Conservation (phyloP, 2,888 invertebrate species). For the Trissolcus japonicus region DNA sequence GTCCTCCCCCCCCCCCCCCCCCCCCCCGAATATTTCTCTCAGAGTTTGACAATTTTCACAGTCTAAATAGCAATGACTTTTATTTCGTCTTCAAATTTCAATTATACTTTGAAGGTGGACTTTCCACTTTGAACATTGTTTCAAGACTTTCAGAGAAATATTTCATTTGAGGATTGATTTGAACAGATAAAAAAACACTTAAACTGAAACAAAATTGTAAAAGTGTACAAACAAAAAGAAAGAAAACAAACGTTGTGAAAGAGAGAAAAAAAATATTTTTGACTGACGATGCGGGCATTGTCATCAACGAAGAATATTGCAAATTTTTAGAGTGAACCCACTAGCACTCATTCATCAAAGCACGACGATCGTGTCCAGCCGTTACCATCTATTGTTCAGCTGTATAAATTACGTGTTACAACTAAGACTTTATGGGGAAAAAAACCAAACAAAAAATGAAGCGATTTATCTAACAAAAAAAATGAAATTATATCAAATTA, state of each 20-base stretch:
- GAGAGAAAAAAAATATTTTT: constrained; percentile 46
- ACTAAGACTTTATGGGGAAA: constrained; percentile 38
- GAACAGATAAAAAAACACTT: background rate
- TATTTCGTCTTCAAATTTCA: no score
- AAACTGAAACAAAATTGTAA: constrained; percentile 1
- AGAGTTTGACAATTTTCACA: no score
- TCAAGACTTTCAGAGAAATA: no score
- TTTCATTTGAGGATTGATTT: background rate
- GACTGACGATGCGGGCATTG: constrained; percentile 52
- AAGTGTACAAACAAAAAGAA: background rate
- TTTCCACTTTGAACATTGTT: no score
- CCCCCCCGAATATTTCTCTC: no score
- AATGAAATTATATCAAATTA: constrained; percentile 53
- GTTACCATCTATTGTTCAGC: constrained; percentile 74
- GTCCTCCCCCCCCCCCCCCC: no score
- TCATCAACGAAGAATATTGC: constrained; percentile 19
- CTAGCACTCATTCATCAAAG: constrained; percentile 19
- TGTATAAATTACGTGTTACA: constrained; percentile 62
- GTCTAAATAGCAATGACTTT: no score
- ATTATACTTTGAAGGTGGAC: no score
- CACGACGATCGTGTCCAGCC: constrained; percentile 68
- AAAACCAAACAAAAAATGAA: constrained; percentile 19
- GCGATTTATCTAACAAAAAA: constrained; percentile 53
- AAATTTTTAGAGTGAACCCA: constrained; percentile 25
- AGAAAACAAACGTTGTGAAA: constrained; percentile 2